Evolutionary conservation across 2,113 vertebrate species (phyloP).

Genomic region (Aplodontia rufa): DNA sequence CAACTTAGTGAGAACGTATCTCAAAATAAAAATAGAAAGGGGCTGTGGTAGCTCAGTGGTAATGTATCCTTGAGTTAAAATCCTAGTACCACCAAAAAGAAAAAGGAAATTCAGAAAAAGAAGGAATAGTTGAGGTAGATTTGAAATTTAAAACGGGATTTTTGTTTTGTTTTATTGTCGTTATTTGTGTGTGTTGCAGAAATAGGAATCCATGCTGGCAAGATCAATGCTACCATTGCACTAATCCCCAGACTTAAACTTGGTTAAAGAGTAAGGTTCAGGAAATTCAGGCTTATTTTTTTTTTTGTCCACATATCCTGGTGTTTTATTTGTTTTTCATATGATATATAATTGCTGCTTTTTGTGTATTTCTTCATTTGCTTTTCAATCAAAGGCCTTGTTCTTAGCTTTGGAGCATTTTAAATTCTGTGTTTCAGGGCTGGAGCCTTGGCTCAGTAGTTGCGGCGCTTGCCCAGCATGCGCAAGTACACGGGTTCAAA

Average conservation of each 20-base stretch:
- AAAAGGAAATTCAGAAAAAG: no score
- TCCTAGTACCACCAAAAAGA: no score
- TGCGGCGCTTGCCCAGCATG: no score
- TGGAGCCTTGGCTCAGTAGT: no score
- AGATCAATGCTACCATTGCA: background rate
- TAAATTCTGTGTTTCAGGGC: no score
- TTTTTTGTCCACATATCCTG: background rate
- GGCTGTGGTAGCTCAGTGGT: no score
- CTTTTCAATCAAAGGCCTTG: slow-evolving; percentile 32
- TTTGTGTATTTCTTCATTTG: background rate
- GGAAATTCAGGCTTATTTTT: background rate
- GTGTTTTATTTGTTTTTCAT: slow-evolving; percentile 41
- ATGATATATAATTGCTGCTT: background rate
- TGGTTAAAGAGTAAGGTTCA: slow-evolving; percentile 2
- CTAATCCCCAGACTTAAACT: background rate
- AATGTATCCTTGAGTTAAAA: no score
- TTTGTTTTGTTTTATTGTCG: background rate
- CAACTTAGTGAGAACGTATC: no score
- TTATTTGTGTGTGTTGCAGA: background rate
- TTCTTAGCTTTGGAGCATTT: slow-evolving; percentile 34
- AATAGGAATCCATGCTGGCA: background rate
- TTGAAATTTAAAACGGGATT: background rate
- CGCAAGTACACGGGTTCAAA: no score
- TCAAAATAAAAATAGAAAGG: no score
- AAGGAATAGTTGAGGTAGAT: background rate